Evolutionary conservation across 2,888 invertebrate species (phyloP), one percentile per base, ranked within the genome.

Genomic region (Leptopilina myrica): DNA sequence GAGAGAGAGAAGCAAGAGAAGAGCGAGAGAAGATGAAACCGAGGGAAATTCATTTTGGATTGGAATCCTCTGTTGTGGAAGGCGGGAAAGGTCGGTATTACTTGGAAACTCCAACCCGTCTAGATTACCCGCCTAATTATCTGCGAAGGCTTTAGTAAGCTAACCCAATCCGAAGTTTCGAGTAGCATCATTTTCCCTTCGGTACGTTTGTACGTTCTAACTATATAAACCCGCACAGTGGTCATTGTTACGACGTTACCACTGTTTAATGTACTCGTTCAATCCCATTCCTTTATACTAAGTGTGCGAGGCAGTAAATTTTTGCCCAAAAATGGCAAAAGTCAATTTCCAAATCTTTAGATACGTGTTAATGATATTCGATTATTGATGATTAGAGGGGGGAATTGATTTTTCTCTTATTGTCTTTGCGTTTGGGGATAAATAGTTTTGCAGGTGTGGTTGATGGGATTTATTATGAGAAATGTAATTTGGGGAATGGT

Each of bases 101-200:
- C 81, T 78, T 83, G 66, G 78, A 66, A 80, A 81, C 85, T 87
- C 82, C 79, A 11, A 79, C 81, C 80, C 84, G 82, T 86, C 88
- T 88, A 89, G 87, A 91, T 91, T 91, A 90, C 89, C 87, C 88
- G 88, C 87, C 88, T 90, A 91, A 91, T 91, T 91, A 91, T 90
- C 89, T 88, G 86, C 81, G 86, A 84, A 84, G 83, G 85, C 81
- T 85, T 85, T 84, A 87, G 87, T 88, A 86, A 86, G 85, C 67
- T 69, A 77, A 62, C 78, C 86, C 82, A 86, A 88, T 89, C 88
- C 85, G 11, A 49, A 49, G 49, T 85, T 79, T 80, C 81, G 85
- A 89, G 89, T 87, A 86, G 87, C 86, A 90, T 87, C 87, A 87
- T 87, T 84, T 83, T 77, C 78, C 80, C 81, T 80, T 69, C 86